Evolutionary conservation across 1,140 invertebrate species (phyloP), one percentile per base, ranked within the genome.

Genomic region (Drosophila burlai): DNA sequence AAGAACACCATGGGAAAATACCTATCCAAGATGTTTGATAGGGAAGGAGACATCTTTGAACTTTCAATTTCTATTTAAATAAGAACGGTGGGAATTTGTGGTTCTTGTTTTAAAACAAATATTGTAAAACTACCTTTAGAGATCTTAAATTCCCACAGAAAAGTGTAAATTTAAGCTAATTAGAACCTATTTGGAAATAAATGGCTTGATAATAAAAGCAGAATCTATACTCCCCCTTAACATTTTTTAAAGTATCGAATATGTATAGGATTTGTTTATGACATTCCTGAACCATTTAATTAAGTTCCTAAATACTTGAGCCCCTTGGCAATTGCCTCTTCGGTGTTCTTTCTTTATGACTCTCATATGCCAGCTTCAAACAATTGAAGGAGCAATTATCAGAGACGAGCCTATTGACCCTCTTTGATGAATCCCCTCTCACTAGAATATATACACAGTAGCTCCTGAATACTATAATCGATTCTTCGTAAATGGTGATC

Each of bases 1-100:
- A 26, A 42, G 40, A 16, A 42, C 7, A 5, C 8, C 36, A 72
- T 73, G 46, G 68, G 47, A 67, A 54, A 49, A 52, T 36, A 62
- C 36, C 38, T 34, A 13, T 8, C 4, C 15, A 13, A 45, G 10
- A 21, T 13, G 16, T 26, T 11, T 26, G 18, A 18, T 47, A 1
- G 5, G 15, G 0, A 16, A 6, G 60, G 38, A 4, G 7, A 13
- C 4, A 24, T 4, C 10, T 24, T 49, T 8, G 4, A 11, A n/a
- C 24, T 65, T 40, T 49, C 13, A 1, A 36, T 38, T 29, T 21
- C 11, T 5, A 31, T 31, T 34, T n/a, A 13, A 59, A 34, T 15
- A 46, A n/a, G 4, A 18, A 40, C 24, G 7, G 3, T n/a, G 10
- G 3, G n/a, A 1, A 3, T 55, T 38, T 24, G 9, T 6, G 5